phyloP scores from a whole-genome alignment of 2,888 invertebrate species.

The Xylota sylvarum region DNA sequence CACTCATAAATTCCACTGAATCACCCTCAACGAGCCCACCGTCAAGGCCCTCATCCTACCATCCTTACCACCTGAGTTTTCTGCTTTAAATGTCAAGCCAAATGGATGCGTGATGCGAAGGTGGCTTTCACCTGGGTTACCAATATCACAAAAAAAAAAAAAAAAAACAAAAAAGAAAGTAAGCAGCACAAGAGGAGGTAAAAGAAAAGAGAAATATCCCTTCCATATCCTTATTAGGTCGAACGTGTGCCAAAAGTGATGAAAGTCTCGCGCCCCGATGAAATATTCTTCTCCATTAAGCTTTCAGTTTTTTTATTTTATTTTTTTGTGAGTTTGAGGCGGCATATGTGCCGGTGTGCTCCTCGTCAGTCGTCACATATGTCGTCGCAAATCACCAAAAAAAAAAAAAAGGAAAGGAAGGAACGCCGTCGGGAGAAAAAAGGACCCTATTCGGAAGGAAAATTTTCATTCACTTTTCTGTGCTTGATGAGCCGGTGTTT shows the following conservation, averaged over 20 bases:
- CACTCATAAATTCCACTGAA: conserved; percentile 74
- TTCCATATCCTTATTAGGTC: conserved; percentile 68
- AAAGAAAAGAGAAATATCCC: conserved; percentile 48
- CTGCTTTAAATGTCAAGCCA: conserved; percentile 57
- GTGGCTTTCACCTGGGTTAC: conserved; percentile 65
- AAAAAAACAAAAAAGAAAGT: conserved; percentile 3
- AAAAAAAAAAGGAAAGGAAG: conserved; percentile 1
- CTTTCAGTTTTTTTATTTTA: conserved; percentile 14
- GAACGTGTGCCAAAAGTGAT: conserved; percentile 73
- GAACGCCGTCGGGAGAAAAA: conserved; percentile 8
- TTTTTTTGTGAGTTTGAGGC: not conserved
- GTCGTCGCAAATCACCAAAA: conserved; percentile 48
- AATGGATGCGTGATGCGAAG: conserved; percentile 62
- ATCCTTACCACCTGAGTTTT: conserved; percentile 6
- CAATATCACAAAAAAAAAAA: conserved; percentile 28
- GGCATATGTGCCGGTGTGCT: conserved; percentile 20
- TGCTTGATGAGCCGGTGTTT: conserved; percentile 43
- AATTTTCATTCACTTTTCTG: conserved; percentile 49
- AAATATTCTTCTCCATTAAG: conserved; percentile 72
- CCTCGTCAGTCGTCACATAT: conserved; percentile 63
- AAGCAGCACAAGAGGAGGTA: not conserved
- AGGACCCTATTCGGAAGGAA: conserved; percentile 14
- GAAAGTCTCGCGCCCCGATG: conserved; percentile 68
- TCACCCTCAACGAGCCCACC: conserved; percentile 53
- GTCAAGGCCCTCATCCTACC: not conserved